phyloP scores from a whole-genome alignment of 2,797 vertebrate species.

The Tapera naevia region DNA sequence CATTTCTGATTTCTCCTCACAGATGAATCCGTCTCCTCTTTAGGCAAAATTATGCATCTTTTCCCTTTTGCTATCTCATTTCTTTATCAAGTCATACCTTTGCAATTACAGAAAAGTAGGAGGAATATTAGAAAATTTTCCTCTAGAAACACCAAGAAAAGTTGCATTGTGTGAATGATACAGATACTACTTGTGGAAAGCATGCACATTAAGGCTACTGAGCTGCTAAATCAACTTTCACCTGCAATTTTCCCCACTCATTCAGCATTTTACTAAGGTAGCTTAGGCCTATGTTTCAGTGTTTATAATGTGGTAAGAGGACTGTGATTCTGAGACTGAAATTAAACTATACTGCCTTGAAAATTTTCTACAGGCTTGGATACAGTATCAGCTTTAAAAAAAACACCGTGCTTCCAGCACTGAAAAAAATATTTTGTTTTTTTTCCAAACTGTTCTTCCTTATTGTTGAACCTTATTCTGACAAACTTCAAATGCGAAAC shows the following conservation, averaged over 20 bases:
- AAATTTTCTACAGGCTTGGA: background rate
- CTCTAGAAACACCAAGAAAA: background rate
- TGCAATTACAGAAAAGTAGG: background rate
- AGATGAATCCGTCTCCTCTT: background rate
- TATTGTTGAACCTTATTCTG: background rate
- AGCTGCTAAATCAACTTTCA: background rate
- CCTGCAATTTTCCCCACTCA: background rate
- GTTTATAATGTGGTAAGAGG: background rate
- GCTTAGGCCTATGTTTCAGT: background rate
- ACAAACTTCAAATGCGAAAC: background rate
- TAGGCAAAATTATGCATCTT: background rate
- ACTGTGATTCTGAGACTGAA: background rate
- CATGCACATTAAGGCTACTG: background rate
- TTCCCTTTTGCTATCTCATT: background rate
- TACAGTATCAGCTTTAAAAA: background rate
- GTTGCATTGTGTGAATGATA: background rate
- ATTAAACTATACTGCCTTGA: background rate
- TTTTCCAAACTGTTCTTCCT: background rate
- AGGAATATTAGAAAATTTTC: background rate
- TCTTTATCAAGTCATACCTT: background rate
- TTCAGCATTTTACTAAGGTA: background rate
- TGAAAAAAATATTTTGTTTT: background rate
- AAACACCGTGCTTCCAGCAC: background rate
- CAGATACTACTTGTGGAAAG: background rate
- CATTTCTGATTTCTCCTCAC: background rate